Evolutionary conservation across 1,140 invertebrate genomes (phyloP), one percentile per base, ranked within the genome.

Genomic region (Stenopsyche tienmushanensis): DNA sequence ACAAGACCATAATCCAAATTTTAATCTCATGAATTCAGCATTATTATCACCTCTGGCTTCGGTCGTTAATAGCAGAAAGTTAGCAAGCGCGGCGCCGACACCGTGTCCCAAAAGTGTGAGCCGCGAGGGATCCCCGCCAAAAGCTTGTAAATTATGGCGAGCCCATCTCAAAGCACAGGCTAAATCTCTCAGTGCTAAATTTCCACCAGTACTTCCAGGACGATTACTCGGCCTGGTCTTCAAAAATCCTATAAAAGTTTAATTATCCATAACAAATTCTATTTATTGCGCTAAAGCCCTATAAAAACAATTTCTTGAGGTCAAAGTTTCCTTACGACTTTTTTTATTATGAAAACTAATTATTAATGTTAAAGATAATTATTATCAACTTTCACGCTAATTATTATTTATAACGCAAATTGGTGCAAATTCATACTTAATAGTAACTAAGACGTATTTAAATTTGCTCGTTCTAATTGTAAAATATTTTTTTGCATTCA

Each of bases 71-170:
- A 93, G 84, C 44, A 95, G 80, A n/a, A 94, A 81, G 79, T 94
- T 93, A 57, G 88, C 91, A 15, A 93, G 80, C 1, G 90, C 90
- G 1, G 93, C 93, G 2, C 92, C 94, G 1, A 90, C 88, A 45
- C 90, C 90, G 74, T 95, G 91, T 2, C 93, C 94, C 71, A 93
- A 83, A n/a, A 96, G 74, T 3, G 93, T 94, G 24, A 96, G 85
- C 41, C 91, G 83, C 7, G 83, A 79, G 0, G 89, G 85, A 79
- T 96, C 92, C 0, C 91, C 92, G 21, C 89, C 88, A 76, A 95
- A 94, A 1, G 88, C 84, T 0, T 82, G 86, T 17, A 93, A 88
- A 74, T 95, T 93, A 64, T 84, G 82, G 44, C 86, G 83, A 41
- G 92, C 83, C 91, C 91, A 94, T 50, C 82, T 80, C 24, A 94